Percentiles rank a stretch among this genome's conserved stretches.
phyloP scores from a whole-genome alignment of 2,888 invertebrate genomes.

The Pseudolycoriella hygida region DNA sequence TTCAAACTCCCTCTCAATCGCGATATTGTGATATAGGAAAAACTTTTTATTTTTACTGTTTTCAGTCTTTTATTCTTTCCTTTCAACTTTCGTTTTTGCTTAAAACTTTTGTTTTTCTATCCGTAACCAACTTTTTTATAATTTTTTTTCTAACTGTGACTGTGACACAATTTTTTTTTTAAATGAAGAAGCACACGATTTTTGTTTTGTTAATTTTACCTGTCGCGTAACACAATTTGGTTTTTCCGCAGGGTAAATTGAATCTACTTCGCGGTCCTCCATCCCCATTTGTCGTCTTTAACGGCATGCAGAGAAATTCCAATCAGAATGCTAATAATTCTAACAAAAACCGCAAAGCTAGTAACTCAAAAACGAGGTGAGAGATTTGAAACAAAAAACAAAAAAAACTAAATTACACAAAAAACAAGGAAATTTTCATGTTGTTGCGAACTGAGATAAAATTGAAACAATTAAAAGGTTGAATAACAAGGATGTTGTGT shows the following conservation, averaged over 20 bases:
- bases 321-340: conserved; percentile 7
- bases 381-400: conserved; percentile 1
- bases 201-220: too few species aligned
- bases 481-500: too few species aligned
- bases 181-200: too few species aligned
- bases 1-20: too few species aligned
- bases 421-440: background rate
- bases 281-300: conserved; percentile 6
- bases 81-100: background rate
- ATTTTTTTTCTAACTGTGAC: conserved; percentile 1
- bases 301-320: conserved; percentile 6
- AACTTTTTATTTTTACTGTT: background rate
- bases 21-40: conserved; percentile 1
- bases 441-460: too few species aligned
- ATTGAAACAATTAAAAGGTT: too few species aligned
- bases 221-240: conserved; percentile 1
- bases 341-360: conserved; percentile 7
- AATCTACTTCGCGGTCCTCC: conserved; percentile 6
- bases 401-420: background rate
- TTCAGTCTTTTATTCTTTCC: conserved; percentile 12
- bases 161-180: background rate
- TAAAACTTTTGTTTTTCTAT: background rate
- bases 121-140: background rate
- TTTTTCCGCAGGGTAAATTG: conserved; percentile 7
- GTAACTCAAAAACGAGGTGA: conserved; percentile 7